Conservation (phyloP, 2,888 invertebrate species). For the Torymus texanus region DNA sequence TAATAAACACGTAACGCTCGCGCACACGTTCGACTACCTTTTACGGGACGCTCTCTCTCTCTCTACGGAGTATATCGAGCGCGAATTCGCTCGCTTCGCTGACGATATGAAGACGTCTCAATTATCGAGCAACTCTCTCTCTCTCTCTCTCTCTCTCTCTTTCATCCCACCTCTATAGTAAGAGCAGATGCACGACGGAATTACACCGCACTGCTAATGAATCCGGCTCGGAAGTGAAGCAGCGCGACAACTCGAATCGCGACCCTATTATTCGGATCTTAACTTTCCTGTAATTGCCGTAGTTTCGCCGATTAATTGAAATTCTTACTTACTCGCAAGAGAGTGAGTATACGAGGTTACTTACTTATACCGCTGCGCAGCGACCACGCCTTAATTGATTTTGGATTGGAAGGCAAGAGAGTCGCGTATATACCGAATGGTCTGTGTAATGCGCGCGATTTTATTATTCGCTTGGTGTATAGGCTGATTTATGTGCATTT, state of each 20-base stretch:
- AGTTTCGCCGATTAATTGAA: constrained; percentile 62
- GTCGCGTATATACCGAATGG: neutral
- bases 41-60: too few species aligned
- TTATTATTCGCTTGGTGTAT: too few species aligned
- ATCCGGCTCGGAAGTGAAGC: constrained; percentile 13
- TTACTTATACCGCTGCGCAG: constrained; percentile 27
- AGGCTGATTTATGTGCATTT: too few species aligned
- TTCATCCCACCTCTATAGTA: too few species aligned
- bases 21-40: too few species aligned
- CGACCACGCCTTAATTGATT: constrained; percentile 47
- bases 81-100: neutral
- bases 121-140: constrained; percentile 23
- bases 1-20: too few species aligned
- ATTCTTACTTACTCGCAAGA: constrained; percentile 57
- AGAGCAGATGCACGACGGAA: neutral
- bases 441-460: too few species aligned
- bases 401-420: constrained; percentile 25
- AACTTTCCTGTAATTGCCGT: constrained; percentile 54
- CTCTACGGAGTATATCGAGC: neutral
- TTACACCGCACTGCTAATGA: constrained; percentile 32
- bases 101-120: constrained; percentile 39
- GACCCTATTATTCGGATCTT: constrained; percentile 50
- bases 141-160: neutral
- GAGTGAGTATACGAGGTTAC: constrained; percentile 25
- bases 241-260: neutral